A percentile compares a stretch with the other conserved stretches of the same genome.
phyloP scores from a whole-genome alignment of 2,888 invertebrate genomes.

The Pyrrhosoma nymphula region DNA sequence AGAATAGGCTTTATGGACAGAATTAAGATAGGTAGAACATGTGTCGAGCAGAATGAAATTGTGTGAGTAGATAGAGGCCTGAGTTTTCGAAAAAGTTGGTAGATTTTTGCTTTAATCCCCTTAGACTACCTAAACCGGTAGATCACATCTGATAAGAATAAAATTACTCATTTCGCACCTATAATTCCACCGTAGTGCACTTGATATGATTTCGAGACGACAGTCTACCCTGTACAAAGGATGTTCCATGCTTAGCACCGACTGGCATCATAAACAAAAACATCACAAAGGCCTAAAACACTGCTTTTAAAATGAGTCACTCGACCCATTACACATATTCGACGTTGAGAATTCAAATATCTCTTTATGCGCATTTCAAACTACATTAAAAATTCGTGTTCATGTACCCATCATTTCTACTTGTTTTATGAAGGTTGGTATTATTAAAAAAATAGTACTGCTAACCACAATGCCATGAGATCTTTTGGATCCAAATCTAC shows the following conservation, averaged over 20 bases:
- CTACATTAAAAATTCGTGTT: neutral
- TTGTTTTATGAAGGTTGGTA: neutral
- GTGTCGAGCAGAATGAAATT: too few species aligned
- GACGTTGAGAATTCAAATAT: neutral
- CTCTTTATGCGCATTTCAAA: neutral
- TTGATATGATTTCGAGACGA: too few species aligned
- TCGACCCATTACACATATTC: neutral
- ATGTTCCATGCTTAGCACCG: neutral
- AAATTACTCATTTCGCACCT: too few species aligned
- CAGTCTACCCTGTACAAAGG: too few species aligned
- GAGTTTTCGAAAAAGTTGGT: too few species aligned
- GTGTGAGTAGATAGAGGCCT: too few species aligned
- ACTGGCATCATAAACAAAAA: neutral
- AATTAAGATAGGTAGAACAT: too few species aligned
- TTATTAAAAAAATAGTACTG: neutral
- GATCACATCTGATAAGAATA: too few species aligned
- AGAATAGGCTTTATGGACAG: too few species aligned
- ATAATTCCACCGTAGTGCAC: too few species aligned
- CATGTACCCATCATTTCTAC: neutral
- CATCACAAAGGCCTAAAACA: neutral
- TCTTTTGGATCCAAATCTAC: neutral
- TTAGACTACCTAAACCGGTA: too few species aligned
- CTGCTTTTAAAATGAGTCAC: neutral
- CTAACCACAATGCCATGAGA: neutral
- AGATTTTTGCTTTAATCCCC: too few species aligned